Percentiles rank a stretch among this genome's conserved stretches.
These are phyloP conservation scores for Leuciscus waleckii DNA, from an alignment of 2,797 vertebrate genomes.

Conservation along the genomic window DNA sequence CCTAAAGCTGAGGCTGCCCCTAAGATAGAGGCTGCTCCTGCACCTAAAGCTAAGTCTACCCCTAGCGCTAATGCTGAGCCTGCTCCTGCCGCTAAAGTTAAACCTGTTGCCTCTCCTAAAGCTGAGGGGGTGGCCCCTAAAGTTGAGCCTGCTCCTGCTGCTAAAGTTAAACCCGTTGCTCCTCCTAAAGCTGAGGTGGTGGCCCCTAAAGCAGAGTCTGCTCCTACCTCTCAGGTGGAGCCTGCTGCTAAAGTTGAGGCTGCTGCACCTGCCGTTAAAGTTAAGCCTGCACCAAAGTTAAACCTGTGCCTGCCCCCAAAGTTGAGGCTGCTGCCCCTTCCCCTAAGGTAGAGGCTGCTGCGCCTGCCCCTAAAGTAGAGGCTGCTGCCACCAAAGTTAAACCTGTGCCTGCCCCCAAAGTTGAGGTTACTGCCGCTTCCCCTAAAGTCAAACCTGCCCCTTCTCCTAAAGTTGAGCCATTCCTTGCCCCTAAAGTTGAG, in stretches of 20 bases:
- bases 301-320: not conserved
- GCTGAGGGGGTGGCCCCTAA: not conserved
- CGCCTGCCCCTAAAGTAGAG: not conserved
- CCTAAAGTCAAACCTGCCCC: too few species aligned
- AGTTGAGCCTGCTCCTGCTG: not conserved
- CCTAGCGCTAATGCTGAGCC: not conserved
- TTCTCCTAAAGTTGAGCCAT: constrained; percentile 16
- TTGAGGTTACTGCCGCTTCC: constrained; percentile 78
- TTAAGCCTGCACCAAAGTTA: not conserved
- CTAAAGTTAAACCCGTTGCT: not conserved
- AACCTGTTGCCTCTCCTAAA: not conserved
- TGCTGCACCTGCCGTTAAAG: too few species aligned
- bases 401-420: constrained; percentile 98
- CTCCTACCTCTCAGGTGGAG: constrained; percentile 42
- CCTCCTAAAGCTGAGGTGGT: not conserved
- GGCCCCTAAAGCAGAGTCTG: not conserved
- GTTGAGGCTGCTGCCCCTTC: not conserved
- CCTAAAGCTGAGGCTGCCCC: constrained; percentile 20
- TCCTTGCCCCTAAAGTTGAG: not conserved
- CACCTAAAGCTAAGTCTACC: constrained; percentile 45
- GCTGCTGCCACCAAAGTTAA: constrained; percentile 85
- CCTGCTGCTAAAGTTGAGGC: constrained; percentile 11
- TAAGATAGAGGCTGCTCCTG: not conserved
- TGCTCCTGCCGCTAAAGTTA: not conserved
- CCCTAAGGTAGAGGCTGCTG: not conserved